Conservation (phyloP, 1,140 invertebrate genomes). For the Trinorchestia longiramus region DNA sequence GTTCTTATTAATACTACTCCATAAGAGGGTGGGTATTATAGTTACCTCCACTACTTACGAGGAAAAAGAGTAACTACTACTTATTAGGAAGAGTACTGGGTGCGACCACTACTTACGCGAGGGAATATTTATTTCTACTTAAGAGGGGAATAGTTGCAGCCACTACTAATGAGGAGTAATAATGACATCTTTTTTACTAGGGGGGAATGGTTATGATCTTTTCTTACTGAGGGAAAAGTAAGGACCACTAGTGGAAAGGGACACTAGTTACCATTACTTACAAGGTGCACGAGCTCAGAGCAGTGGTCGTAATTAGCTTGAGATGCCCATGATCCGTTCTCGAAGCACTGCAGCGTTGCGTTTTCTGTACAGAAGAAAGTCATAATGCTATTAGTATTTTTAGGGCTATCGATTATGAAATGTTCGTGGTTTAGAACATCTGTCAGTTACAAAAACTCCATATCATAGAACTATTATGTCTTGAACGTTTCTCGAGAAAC, state of each 20-base stretch:
- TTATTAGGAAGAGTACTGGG: not conserved
- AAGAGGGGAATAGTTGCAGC: not conserved
- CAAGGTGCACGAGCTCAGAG: constrained; percentile 2
- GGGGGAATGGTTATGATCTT: not conserved
- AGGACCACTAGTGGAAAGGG: not conserved
- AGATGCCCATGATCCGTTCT: constrained; percentile 23
- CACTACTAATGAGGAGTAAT: too few species aligned
- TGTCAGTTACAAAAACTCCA: too few species aligned
- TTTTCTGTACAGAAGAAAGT: not conserved
- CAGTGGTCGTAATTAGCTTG: constrained; percentile 42
- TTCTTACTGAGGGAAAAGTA: not conserved
- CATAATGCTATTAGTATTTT: too few species aligned
- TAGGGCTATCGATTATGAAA: too few species aligned
- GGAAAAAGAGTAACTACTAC: not conserved
- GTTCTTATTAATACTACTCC: not conserved
- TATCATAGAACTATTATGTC: too few species aligned
- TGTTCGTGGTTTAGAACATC: too few species aligned
- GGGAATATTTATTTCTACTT: not conserved
- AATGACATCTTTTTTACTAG: too few species aligned
- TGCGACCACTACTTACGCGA: not conserved
- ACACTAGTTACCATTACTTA: not conserved
- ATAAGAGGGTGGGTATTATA: not conserved
- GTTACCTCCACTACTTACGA: not conserved
- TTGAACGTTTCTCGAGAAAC: too few species aligned
- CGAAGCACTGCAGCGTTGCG: constrained; percentile 35